Base-by-base conservation (phyloP, 2,797 vertebrate species). In the Coranthus polyacanthus region DNA sequence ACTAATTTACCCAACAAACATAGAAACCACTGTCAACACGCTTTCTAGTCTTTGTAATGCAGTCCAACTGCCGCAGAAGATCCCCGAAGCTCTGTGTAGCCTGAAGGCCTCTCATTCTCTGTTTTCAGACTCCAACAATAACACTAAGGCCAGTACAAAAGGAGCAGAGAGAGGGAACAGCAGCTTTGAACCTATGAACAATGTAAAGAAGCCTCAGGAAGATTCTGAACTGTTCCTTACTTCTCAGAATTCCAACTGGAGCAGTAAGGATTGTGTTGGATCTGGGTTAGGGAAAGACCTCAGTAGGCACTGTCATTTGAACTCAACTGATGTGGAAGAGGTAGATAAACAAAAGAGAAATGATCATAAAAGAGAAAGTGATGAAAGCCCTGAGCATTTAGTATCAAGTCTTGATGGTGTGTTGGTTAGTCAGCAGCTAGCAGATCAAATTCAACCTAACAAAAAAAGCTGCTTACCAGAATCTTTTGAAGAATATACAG, bases 41-140 rank as follows among this genome's bases (percentile, higher is more conserved):
- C 12, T 26, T 56, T 49, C 55, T 22, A n/a, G 38, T 38, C 37
- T 67, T 18, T 61, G 56, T 57, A 51, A 74, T 15, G 74, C 75
- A 38, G 32, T 65, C n/a, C 34, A 79, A 45, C 38, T 32, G 16
- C 45, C 57, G 17, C 22, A 18, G 13, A 45, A 59, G 29, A 42
- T 62, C 44, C 51, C 73, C 38, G 41, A 58, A 46, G 18, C 26
- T 20, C 44, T 32, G 15, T 36, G 36, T 63, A 20, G 46, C 46
- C 52, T 49, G 4, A 68, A 58, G 18, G 20, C 50, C n/a, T n/a
- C n/a, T 37, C 32, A 49, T 21, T 37, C 38, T 55, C 32, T 47
- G n/a, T 41, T 53, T 17, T 87, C 88, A 26, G 85, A 88, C 77
- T 72, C 87, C 2, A 92, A 92, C 71, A 91, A 90, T 57, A 91